Evolutionary conservation across 2,113 vertebrate species (phyloP), one percentile per base, ranked within the genome.

Genomic region (Nicator chloris): DNA sequence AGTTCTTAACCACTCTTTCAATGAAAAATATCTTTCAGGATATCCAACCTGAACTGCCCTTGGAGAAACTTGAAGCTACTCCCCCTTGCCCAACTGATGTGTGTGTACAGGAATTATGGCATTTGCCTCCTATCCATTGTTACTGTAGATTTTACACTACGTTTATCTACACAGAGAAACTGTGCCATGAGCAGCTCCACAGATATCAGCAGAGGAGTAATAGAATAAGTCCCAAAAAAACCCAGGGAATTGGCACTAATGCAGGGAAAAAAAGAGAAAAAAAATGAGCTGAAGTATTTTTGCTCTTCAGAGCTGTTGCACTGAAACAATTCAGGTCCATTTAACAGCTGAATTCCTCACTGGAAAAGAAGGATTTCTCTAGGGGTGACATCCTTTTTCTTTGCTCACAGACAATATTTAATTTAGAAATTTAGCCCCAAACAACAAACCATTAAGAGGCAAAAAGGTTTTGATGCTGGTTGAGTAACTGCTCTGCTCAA

Each of bases 221-320:
- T 3, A 39, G 16, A 28, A 6, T 9, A 18, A 81, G 18, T 53
- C 26, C 31, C 45, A 17, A 65, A 60, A 77, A 54, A 78, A 4
- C 8, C 26, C 56, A 78, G 22, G 5, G 50, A 65, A 65, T 0
- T n/a, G 28, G 17, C 28, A 76, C 5, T 59, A 90, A 90, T 14
- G 4, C 17, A 42, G 8, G 1, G 15, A 28, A 37, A 30, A 8
- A 12, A 2, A 5, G 54, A 40, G 20, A 2, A 17, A 1, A 5
- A 51, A 40, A 30, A 5, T 28, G 14, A 44, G 19, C 26, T 81
- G 14, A 69, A 64, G n/a, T 33, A 10, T 49, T 86, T 82, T 21
- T 51, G 16, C 22, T 86, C 31, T 73, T 83, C 31, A 18, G 33
- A 84, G 49, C 64, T 26, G 7, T 50, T 70, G 65, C 20, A 70